A percentile compares a stretch with the other conserved stretches of the same genome.
Evolutionary conservation across 2,113 vertebrate species (phyloP).

Genomic region (Mohoua ochrocephala): DNA sequence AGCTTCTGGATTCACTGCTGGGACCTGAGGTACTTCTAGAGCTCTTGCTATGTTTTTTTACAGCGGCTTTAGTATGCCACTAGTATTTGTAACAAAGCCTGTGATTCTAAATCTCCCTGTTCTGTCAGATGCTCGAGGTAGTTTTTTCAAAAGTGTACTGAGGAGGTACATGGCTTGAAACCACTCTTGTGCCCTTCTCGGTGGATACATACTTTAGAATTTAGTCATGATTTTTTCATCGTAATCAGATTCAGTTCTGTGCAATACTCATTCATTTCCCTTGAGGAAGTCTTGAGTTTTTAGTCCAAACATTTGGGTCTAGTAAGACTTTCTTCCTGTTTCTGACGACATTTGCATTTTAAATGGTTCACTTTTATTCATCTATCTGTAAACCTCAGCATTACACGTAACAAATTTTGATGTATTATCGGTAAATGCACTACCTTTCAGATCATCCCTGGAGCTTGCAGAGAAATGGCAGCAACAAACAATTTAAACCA

Average conservation of each 20-base stretch:
- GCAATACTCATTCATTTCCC: not conserved
- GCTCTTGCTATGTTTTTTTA: not conserved
- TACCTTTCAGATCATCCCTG: not conserved
- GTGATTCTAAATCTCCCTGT: not conserved
- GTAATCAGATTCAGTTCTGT: not conserved
- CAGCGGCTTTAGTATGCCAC: not conserved
- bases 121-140: not conserved
- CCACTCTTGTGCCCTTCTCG: not conserved
- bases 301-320: not conserved
- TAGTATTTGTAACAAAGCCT: not conserved
- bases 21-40: not conserved
- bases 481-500: not conserved
- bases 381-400: not conserved
- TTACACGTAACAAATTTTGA: not conserved
- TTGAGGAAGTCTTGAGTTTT: not conserved
- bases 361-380: not conserved
- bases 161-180: not conserved
- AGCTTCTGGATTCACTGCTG: not conserved
- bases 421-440: not conserved
- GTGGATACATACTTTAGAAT: not conserved
- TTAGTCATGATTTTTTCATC: not conserved
- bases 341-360: not conserved
- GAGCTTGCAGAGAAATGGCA: not conserved
- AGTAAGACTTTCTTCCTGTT: not conserved
- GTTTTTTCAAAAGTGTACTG: not conserved